phyloP scores from a whole-genome alignment of 1,140 invertebrate species.

The Magallana gigas region DNA sequence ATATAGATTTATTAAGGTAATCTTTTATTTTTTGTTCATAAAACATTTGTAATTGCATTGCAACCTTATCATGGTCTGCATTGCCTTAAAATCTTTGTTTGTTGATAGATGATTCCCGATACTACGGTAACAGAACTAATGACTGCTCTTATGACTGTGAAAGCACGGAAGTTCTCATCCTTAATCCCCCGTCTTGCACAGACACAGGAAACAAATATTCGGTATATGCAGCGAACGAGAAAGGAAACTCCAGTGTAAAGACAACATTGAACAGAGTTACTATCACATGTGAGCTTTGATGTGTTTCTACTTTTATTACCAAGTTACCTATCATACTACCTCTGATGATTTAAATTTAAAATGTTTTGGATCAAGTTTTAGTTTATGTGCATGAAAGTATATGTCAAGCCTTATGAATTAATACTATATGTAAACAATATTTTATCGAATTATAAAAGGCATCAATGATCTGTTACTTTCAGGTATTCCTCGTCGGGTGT shows the following conservation, averaged over 20 bases:
- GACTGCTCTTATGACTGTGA: background rate
- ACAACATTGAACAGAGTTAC: background rate
- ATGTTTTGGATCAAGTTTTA: background rate
- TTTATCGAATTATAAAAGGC: background rate
- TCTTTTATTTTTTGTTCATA: background rate
- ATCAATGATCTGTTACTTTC: background rate
- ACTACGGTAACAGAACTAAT: background rate
- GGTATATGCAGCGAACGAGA: background rate
- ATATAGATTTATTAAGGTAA: background rate
- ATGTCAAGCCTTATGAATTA: background rate
- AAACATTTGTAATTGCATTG: background rate
- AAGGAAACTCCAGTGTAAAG: background rate
- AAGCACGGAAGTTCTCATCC: background rate
- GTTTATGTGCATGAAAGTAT: background rate
- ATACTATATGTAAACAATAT: background rate
- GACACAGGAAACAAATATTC: conserved; percentile 7
- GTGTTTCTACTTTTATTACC: background rate
- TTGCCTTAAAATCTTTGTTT: background rate
- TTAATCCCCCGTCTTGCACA: background rate
- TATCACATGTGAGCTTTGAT: background rate
- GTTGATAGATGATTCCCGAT: background rate
- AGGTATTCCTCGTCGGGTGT: background rate
- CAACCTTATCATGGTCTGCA: no score
- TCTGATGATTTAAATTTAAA: background rate
- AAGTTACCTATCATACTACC: background rate